Percentiles rank a stretch among this genome's conserved stretches.
These are phyloP conservation scores for Papilio helenus DNA, from an alignment of 1,140 invertebrate species.

Conservation along the genomic window DNA sequence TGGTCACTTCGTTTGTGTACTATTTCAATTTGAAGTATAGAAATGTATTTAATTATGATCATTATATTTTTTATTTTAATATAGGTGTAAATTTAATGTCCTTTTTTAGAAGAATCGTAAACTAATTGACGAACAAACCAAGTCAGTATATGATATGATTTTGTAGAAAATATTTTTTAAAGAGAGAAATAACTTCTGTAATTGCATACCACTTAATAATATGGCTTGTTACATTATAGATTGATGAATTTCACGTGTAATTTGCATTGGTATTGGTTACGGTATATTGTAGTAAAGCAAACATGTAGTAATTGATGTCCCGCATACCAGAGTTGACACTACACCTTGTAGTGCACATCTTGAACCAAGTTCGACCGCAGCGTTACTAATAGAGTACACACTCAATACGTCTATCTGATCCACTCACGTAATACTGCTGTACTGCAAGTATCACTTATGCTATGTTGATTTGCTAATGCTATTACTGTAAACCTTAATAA, in stretches of 20 bases:
- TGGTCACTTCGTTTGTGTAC: conserved; percentile 52
- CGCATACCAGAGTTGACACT: not conserved
- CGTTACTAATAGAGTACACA: not conserved
- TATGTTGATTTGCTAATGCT: not conserved
- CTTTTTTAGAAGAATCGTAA: too few relatives aligned
- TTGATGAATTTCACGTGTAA: too few relatives aligned
- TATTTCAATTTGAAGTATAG: not conserved
- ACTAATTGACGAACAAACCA: too few relatives aligned
- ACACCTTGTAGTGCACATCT: conserved; percentile 7
- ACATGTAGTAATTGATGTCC: not conserved
- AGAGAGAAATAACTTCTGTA: too few relatives aligned
- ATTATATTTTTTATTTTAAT: too few relatives aligned
- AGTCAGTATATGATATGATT: too few relatives aligned
- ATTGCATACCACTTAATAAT: too few relatives aligned
- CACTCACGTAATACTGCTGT: not conserved
- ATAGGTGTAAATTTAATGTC: too few relatives aligned
- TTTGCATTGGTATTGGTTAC: not conserved
- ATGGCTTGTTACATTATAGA: too few relatives aligned
- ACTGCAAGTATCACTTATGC: not conserved
- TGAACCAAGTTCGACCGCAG: conserved; percentile 8
- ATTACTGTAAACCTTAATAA: not conserved
- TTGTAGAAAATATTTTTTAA: too few relatives aligned
- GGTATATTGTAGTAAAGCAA: not conserved
- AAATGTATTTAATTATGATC: too few relatives aligned
- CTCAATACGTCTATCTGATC: not conserved